Conservation (phyloP, 2,797 vertebrate genomes). For the Molothrus ater region DNA sequence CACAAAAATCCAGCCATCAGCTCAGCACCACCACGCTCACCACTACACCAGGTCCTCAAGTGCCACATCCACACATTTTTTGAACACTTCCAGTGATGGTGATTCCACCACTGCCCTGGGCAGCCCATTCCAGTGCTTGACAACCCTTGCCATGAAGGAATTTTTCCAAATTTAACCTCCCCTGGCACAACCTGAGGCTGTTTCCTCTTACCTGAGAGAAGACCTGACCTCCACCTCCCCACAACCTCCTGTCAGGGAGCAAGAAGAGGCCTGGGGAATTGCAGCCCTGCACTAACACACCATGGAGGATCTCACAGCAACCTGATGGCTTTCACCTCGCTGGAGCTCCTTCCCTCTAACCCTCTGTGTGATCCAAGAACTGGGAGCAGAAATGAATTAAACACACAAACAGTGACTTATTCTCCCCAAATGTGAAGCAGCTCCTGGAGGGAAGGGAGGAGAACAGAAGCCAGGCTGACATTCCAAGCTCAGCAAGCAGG, state of each 20-base stretch:
- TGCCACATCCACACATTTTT: neutral
- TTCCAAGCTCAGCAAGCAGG: neutral
- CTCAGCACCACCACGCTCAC: neutral
- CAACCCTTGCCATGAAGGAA: neutral
- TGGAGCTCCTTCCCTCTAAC: neutral
- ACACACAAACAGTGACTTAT: neutral
- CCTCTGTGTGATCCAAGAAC: neutral
- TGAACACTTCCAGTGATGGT: neutral
- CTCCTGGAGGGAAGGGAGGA: conserved; percentile 11
- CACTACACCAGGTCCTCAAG: neutral
- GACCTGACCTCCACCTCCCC: neutral
- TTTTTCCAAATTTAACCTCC: neutral
- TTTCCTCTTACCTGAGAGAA: neutral
- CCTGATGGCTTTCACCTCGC: neutral
- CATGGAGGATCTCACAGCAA: neutral
- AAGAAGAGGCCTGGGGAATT: neutral
- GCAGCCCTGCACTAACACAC: neutral
- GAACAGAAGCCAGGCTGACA: neutral
- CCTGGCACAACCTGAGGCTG: neutral
- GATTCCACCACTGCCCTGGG: neutral
- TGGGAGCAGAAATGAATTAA: neutral
- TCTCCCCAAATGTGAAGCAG: neutral
- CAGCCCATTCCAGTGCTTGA: neutral
- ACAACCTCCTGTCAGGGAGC: neutral
- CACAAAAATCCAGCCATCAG: accelerated